Percentiles rank a stretch among this genome's conserved stretches.
Conservation (phyloP, 2,888 invertebrate genomes). For the Agriopis leucophaearia region DNA sequence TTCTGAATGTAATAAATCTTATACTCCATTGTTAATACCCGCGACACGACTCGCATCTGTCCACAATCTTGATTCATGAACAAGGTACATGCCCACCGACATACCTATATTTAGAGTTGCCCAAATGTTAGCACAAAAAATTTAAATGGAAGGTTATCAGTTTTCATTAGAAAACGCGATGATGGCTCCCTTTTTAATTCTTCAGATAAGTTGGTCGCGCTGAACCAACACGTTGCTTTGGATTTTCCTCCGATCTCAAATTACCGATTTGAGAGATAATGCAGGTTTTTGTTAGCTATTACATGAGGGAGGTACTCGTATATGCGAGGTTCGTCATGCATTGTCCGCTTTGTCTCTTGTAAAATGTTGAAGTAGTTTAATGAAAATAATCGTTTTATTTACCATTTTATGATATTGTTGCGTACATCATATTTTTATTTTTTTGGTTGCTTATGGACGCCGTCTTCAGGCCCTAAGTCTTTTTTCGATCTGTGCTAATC, state of each 20-base stretch:
- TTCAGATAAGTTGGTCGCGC: not conserved
- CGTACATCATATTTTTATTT: no score
- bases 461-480: no score
- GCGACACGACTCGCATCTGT: constrained; percentile 65
- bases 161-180: not conserved
- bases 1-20: constrained; percentile 15
- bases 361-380: not conserved
- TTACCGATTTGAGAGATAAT: constrained; percentile 66
- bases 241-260: constrained; percentile 72
- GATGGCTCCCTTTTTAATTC: not conserved
- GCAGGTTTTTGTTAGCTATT: constrained; percentile 32
- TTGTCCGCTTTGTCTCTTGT: constrained; percentile 1
- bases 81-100: constrained; percentile 8
- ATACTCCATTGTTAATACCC: constrained; percentile 15
- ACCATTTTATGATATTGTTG: no score
- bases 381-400: not conserved
- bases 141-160: not conserved
- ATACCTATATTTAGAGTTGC: not conserved
- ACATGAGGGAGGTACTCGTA: no score
- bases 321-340: constrained; percentile 26
- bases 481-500: no score
- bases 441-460: no score
- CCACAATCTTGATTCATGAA: constrained; percentile 65
- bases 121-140: constrained; percentile 37
- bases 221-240: constrained; percentile 31